Evolutionary conservation across 1,140 invertebrate genomes (phyloP), one percentile per base, ranked within the genome.

Genomic region (Probaryconus sp.): DNA sequence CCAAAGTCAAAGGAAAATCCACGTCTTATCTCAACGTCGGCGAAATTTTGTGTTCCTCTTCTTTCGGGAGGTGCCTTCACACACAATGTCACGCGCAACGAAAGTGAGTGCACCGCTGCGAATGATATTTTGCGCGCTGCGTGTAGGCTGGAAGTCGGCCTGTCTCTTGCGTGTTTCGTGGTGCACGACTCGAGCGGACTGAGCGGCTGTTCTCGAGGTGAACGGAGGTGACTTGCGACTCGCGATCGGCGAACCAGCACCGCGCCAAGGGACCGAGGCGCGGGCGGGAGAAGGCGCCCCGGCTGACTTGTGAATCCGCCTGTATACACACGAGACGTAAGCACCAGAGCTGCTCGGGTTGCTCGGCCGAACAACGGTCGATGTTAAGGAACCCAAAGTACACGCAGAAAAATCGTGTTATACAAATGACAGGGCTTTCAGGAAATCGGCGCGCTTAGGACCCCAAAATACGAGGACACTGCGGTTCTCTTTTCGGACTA

Each of bases 141-240:
- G 69, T 73, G 69, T 68, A 61, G 65, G 58, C 74, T 77, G 74
- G 37, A 56, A 63, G 63, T 42, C 53, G 68, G 71, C 63, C 63
- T 68, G 71, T 60, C 63, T 65, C 64, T 72, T 74, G 77, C 71
- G 78, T 78, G 74, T 77, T 76, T 75, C 74, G 73, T 76, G 76
- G 70, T 73, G 76, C 76, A 77, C 80, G 80, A 79, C 76, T 81
- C 75, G 76, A 73, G 73, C 79, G 73, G 69, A 78, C 78, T 79
- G 80, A 79, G 71, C 65, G 72, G 70, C 70, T n/a, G n/a, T n/a
- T 60, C 56, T 56, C 77, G 73, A 85, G 85, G 84, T 85, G 83
- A 86, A 81, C 83, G 83, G 81, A 83, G 84, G 83, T 84, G 83
- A 86, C 84, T 85, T 83, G 83, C 81, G 82, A 83, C 80, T 81